Evolutionary conservation across 2,797 vertebrate species (phyloP), one percentile per base, ranked within the genome.

Genomic region (Hydrolagus colliei): DNA sequence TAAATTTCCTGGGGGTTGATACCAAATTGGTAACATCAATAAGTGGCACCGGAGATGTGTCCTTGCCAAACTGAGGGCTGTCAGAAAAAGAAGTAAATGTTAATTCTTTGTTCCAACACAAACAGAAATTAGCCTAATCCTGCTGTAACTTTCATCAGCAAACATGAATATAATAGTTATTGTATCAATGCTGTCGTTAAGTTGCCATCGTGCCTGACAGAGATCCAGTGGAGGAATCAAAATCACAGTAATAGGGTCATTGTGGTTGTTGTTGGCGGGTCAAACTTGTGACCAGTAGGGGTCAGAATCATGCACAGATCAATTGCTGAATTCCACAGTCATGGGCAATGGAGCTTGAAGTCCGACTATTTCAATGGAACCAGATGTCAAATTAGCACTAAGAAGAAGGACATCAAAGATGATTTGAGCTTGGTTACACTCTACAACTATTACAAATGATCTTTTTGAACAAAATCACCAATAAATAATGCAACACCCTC

Each of bases 1-100:
- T 89, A 88, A 97, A 95, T 89, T 97, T 99, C 68, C 97, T 94
- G 74, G 97, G 96, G 0, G 97, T 97, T n/a, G 97, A 96, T 82
- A 67, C 78, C 88, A 98, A 90, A 88, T 94, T 94, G 75, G 96
- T 93, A 72, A 96, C 94, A 20, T 99, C 98, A 88, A 97, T 91
- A 87, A 92, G 89, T 73, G 96, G 93, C 80, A 94, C 90, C 0
- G 95, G 92, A 88, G 96, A 94, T 0, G 90, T 59, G 9, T 99
- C 98, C 91, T 98, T 99, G 88, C 88, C 88, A 20, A 93, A 87
- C 0, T 52, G 41, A 52, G 95, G 94, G 68, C 97, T 98, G 88
- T 0, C 0, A 63, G 71, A 72, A 68, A 5, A 86, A 86, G 88
- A 71, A 78, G 27, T 71, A 63, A 61, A 13, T 10, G 7, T 71